Base-by-base conservation (phyloP, 2,888 invertebrate species). In the Esperia sulphurella region DNA sequence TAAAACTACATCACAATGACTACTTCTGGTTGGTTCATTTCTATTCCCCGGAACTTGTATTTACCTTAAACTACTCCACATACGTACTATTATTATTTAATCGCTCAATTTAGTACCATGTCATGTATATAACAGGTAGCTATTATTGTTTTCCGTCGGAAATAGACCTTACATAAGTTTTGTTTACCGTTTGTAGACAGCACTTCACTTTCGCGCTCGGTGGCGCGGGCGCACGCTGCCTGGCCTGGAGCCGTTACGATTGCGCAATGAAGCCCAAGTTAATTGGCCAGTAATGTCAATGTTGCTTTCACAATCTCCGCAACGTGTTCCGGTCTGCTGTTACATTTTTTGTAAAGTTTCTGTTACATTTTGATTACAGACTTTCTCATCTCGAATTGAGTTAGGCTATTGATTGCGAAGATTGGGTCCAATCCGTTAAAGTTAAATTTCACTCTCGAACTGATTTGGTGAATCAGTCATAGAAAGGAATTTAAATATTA, bases 241-340 rank as follows among this genome's bases (percentile, higher is more conserved):
- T 52, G 49, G 9, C 9, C 53, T 54, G 59, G 62, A 53, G 49
- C 59, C 62, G 56, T 64, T 60, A 68, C 65, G 51, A 61, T 85
- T 86, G 65, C 75, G 78, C 71, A 86, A 86, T 71, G 46, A 46
- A 53, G 48, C 57, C 55, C 56, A 55, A 71, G 65, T 71, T 83
- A 83, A 85, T 84, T 80, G 78, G 63, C 63, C 62, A 63, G 75
- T 84, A 84, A 86, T 85, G 84, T 85, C 86, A 85, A 84, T 83
- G 83, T 79, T 83, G 71, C 85, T 86, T 87, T 87, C 87, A 83
- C 86, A 79, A 79, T 71, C 61, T 61, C 54, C 29, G 30, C 61
- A 59, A 63, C 63, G 55, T 71, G 75, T 77, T 82, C 79, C 77
- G 74, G 69, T 63, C 61, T 55, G 55, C 60, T 76, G 21, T 21